Percentiles rank a stretch among this genome's conserved stretches.
These are phyloP conservation scores for Heterodera carotae DNA, from an alignment of 1,140 invertebrate species.

Conservation along the genomic window DNA sequence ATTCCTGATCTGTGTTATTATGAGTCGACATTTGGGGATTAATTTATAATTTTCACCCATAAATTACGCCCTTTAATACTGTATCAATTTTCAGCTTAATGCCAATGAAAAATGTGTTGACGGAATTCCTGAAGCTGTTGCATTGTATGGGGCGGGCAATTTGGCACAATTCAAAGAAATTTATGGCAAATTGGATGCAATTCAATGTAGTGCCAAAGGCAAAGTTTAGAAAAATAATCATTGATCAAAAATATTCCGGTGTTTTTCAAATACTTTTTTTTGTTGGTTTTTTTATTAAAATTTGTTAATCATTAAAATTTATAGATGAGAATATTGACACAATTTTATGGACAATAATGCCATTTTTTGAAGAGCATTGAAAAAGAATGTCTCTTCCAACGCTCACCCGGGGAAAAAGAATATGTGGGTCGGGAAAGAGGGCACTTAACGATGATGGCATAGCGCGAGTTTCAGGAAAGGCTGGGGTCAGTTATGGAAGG, in stretches of 20 bases:
- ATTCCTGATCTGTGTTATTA: too few species aligned
- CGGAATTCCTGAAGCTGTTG: constrained; percentile 5
- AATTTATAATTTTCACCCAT: neutral
- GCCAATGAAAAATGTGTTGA: constrained; percentile 18
- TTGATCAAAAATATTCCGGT: neutral
- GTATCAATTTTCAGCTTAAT: neutral
- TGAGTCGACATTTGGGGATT: neutral
- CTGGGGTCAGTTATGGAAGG: too few species aligned
- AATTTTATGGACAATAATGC: too few species aligned
- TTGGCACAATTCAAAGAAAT: constrained; percentile 16
- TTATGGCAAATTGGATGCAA: constrained; percentile 11
- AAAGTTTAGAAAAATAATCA: too few species aligned
- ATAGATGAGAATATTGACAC: too few species aligned
- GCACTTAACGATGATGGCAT: too few species aligned
- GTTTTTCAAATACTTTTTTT: neutral
- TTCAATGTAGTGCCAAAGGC: constrained; percentile 13
- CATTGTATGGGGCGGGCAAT: constrained; percentile 17
- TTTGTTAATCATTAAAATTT: neutral
- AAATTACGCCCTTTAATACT: neutral
- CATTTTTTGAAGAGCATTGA: too few species aligned
- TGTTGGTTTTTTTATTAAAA: neutral
- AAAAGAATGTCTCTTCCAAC: too few species aligned
- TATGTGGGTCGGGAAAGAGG: too few species aligned
- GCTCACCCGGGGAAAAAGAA: too few species aligned
- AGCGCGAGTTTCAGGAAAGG: too few species aligned